Conservation (phyloP, 2,797 vertebrate species). For the Apodemus agrarius region DNA sequence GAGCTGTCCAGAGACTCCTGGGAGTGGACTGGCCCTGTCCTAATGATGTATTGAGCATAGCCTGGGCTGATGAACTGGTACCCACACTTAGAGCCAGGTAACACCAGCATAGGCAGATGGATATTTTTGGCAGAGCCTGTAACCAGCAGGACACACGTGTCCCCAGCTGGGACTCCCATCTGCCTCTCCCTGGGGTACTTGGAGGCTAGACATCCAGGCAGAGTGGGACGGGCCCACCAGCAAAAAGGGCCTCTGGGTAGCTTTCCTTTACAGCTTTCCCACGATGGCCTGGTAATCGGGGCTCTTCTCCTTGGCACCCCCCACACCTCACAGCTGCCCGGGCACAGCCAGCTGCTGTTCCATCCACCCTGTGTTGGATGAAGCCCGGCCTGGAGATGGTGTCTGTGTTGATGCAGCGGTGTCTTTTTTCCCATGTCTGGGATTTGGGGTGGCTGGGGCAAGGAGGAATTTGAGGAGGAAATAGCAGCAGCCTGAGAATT, state of each 20-base stretch:
- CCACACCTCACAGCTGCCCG: conserved; percentile 68
- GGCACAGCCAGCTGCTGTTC: conserved; percentile 66
- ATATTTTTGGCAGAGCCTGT: neutral
- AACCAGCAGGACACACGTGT: neutral
- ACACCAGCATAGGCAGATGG: neutral
- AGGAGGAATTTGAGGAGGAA: conserved; percentile 72
- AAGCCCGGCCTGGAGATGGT: neutral
- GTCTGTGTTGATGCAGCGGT: neutral
- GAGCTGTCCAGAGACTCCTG: neutral
- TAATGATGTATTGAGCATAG: neutral
- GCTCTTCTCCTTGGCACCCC: conserved; percentile 64
- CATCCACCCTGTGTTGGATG: neutral
- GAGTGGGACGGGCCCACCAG: neutral
- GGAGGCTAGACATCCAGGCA: neutral
- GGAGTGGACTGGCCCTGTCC: neutral
- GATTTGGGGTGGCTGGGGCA: conserved; percentile 2
- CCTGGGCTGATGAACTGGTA: neutral
- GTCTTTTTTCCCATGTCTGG: conserved; percentile 72
- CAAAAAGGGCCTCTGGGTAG: conserved; percentile 12
- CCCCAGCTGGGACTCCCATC: neutral
- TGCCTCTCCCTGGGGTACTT: neutral
- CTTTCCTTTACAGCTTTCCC: conserved; percentile 65
- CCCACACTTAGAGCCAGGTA: neutral
- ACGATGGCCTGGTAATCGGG: conserved; percentile 65
- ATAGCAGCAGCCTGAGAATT: conserved; percentile 70